Evolutionary conservation across 2,797 vertebrate genomes (phyloP).

Genomic region (Cetoscarus ocellatus): DNA sequence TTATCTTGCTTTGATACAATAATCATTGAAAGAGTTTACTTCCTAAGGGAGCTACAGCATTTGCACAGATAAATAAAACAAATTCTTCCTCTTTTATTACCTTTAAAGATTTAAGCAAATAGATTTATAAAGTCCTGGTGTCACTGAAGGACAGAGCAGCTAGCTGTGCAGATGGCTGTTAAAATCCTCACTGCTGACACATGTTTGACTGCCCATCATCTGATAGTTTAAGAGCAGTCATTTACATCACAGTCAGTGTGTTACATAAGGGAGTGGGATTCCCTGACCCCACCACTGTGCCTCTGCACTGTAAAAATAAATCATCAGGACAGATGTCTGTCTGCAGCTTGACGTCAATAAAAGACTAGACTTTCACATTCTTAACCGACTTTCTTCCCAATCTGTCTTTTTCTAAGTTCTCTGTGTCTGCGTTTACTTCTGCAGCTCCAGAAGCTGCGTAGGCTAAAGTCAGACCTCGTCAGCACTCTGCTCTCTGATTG

Average conservation of each 20-base stretch:
- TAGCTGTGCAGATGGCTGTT: neutral
- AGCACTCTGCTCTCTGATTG: conserved; percentile 14
- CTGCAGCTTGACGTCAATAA: conserved; percentile 4
- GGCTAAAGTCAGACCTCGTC: conserved; percentile 24
- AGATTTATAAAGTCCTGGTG: neutral
- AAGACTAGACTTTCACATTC: conserved; percentile 3
- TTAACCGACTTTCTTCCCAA: neutral
- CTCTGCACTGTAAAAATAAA: neutral
- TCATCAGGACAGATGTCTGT: conserved; percentile 18
- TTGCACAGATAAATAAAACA: neutral
- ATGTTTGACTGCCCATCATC: conserved; percentile 20
- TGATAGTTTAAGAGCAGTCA: conserved; percentile 19
- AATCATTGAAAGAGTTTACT: too few relatives aligned
- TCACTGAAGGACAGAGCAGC: conserved; percentile 1
- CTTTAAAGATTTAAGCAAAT: neutral
- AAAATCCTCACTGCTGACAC: conserved; percentile 9
- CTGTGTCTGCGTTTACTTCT: neutral
- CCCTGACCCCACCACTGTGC: conserved; percentile 14
- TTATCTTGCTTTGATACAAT: too few relatives aligned
- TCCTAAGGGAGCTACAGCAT: too few relatives aligned
- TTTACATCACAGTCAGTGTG: conserved; percentile 35
- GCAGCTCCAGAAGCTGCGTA: neutral
- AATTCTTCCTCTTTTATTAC: too few relatives aligned
- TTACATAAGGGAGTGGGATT: conserved; percentile 59
- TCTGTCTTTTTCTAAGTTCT: neutral